phyloP scores from a whole-genome alignment of 2,888 invertebrate genomes.

The Ormyrus rosae region DNA sequence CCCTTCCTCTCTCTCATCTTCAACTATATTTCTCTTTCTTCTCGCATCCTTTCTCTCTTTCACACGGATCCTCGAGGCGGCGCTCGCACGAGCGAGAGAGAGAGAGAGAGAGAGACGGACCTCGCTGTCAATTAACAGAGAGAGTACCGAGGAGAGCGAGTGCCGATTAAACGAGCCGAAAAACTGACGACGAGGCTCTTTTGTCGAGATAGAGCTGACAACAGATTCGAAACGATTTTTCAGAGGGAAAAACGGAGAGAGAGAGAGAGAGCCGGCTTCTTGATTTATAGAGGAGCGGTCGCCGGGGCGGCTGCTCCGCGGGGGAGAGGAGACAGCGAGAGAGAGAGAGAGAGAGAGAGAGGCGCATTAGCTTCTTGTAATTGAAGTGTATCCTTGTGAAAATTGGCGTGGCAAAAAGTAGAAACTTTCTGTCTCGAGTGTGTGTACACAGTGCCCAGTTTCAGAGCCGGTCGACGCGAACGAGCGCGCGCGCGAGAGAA shows the following conservation, averaged over 20 bases:
- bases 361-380: slow-evolving; percentile 39
- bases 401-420: slow-evolving; percentile 23
- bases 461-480: slow-evolving; percentile 30
- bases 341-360: slow-evolving; percentile 6
- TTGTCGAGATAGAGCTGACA: background rate
- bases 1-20: slow-evolving; percentile 29
- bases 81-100: no score
- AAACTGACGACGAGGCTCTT: slow-evolving; percentile 25
- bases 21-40: slow-evolving; percentile 57
- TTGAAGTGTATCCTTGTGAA: slow-evolving; percentile 43
- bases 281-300: no score
- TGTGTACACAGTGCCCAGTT: background rate
- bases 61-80: no score
- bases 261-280: no score
- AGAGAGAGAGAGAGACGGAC: no score
- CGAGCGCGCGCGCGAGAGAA: slow-evolving; percentile 15
- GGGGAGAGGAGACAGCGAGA: slow-evolving; percentile 1
- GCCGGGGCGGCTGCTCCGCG: background rate
- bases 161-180: slow-evolving; percentile 48
- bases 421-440: background rate
- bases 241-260: no score
- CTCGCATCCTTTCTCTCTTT: slow-evolving; percentile 37
- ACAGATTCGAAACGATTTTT: no score
- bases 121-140: no score
- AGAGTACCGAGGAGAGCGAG: slow-evolving; percentile 1